A percentile compares a stretch with the other conserved stretches of the same genome.
Evolutionary conservation across 1,140 invertebrate genomes (phyloP).

Genomic region (Camponotus pennsylvanicus): DNA sequence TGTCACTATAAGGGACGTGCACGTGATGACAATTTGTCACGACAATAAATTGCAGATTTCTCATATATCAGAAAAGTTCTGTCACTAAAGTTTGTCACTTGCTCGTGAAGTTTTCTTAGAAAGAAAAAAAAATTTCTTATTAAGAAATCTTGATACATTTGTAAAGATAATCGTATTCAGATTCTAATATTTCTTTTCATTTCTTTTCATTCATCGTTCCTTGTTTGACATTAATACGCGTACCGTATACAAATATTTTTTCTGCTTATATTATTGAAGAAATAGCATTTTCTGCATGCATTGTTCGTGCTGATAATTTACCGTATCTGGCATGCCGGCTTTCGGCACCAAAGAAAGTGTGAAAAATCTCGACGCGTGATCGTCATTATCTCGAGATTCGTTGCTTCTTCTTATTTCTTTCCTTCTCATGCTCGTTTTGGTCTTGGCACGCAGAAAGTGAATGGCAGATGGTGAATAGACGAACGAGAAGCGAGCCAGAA

Average conservation of each 20-base stretch:
- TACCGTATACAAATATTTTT: too few species aligned
- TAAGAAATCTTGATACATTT: too few species aligned
- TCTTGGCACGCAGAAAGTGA: conserved; percentile 53
- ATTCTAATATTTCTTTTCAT: too few species aligned
- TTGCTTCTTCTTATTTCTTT: not conserved
- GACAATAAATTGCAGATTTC: not conserved
- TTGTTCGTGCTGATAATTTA: conserved; percentile 52
- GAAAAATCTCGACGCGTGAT: conserved; percentile 37
- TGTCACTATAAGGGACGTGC: not conserved
- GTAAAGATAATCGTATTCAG: too few species aligned
- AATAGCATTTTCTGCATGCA: not conserved
- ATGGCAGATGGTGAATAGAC: conserved; percentile 51
- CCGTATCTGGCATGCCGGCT: conserved; percentile 16
- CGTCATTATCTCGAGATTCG: conserved; percentile 65
- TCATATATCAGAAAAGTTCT: not conserved
- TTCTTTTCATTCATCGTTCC: too few species aligned
- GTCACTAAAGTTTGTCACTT: not conserved
- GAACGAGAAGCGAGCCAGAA: conserved; percentile 30
- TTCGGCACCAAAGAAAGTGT: conserved; percentile 10
- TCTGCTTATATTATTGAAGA: not conserved
- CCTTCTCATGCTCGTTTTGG: conserved; percentile 47
- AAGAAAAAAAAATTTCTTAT: not conserved
- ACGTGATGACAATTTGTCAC: conserved; percentile 5
- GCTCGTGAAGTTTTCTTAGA: not conserved
- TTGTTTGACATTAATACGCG: not conserved